Conservation (phyloP, 2,797 vertebrate species). For the Toxotes lorentzi region DNA sequence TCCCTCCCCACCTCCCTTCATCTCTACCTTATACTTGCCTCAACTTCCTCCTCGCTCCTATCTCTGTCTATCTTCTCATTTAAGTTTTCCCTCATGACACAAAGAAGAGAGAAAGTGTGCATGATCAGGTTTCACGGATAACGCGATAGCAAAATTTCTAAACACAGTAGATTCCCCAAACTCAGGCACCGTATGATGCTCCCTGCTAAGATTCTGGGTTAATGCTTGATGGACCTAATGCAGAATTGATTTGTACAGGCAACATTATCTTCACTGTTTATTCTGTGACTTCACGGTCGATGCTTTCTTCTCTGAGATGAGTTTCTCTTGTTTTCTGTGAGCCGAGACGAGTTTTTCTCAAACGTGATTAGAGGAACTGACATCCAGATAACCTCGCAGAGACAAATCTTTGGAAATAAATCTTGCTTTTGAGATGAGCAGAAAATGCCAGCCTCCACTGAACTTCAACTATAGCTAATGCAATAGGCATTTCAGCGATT, state of each 20-base stretch:
- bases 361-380: slow-evolving; percentile 73
- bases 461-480: slow-evolving; percentile 48
- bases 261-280: slow-evolving; percentile 70
- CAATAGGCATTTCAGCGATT: slow-evolving; percentile 43
- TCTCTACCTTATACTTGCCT: slow-evolving; percentile 3
- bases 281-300: slow-evolving; percentile 58
- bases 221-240: slow-evolving; percentile 57
- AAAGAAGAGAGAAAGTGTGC: slow-evolving; percentile 26
- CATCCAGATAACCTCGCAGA: slow-evolving; percentile 61
- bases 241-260: slow-evolving; percentile 69
- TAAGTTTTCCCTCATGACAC: slow-evolving; percentile 42
- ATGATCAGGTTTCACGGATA: slow-evolving; percentile 58
- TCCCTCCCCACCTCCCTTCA: slow-evolving; percentile 14
- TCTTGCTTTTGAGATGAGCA: slow-evolving; percentile 53
- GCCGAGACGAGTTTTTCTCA: slow-evolving; percentile 59
- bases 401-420: slow-evolving; percentile 66
- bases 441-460: slow-evolving; percentile 51
- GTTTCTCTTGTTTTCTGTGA: slow-evolving; percentile 67
- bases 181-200: slow-evolving; percentile 41
- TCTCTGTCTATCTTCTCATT: slow-evolving; percentile 22
- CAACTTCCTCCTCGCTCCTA: neutral
- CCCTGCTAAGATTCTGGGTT: slow-evolving; percentile 53
- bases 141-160: slow-evolving; percentile 47
- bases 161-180: slow-evolving; percentile 55
- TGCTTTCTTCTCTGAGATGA: slow-evolving; percentile 54